phyloP scores from a whole-genome alignment of 1,140 invertebrate genomes.

The Sminthurinus signatus region DNA sequence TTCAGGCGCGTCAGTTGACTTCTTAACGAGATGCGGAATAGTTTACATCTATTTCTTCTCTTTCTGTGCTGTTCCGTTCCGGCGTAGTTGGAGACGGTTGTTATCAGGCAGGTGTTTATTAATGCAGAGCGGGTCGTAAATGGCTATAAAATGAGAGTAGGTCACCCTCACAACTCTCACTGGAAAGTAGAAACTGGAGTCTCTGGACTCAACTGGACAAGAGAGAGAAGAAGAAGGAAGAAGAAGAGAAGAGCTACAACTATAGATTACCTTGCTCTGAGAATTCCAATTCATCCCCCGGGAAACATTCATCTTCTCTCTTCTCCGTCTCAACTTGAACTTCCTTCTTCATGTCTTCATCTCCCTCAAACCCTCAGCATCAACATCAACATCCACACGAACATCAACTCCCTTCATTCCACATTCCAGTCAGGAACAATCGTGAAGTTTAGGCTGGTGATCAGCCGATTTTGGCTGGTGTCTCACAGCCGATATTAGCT shows the following conservation, averaged over 20 bases:
- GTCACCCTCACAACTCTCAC: conserved; percentile 4
- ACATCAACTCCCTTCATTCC: no score
- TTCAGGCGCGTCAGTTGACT: background rate
- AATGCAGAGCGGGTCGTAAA: conserved; percentile 4
- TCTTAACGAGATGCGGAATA: conserved; percentile 1
- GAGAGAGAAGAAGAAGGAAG: no score
- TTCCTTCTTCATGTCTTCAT: background rate
- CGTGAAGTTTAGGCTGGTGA: no score
- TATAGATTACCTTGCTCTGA: conserved; percentile 9
- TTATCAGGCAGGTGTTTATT: background rate
- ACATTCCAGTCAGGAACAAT: no score
- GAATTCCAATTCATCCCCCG: background rate
- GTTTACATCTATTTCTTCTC: no score
- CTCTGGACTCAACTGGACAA: conserved; percentile 6
- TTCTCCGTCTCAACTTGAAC: background rate
- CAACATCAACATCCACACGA: no score
- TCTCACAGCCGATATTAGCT: no score
- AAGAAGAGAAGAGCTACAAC: no score
- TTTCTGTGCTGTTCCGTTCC: no score
- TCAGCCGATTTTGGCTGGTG: no score
- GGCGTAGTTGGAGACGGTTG: background rate
- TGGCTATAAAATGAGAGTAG: conserved; percentile 16
- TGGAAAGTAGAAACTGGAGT: no score
- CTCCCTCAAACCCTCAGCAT: background rate
- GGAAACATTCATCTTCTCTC: conserved; percentile 7